Evolutionary conservation across 2,888 invertebrate species (phyloP).

Genomic region (Andricus quercusramuli): DNA sequence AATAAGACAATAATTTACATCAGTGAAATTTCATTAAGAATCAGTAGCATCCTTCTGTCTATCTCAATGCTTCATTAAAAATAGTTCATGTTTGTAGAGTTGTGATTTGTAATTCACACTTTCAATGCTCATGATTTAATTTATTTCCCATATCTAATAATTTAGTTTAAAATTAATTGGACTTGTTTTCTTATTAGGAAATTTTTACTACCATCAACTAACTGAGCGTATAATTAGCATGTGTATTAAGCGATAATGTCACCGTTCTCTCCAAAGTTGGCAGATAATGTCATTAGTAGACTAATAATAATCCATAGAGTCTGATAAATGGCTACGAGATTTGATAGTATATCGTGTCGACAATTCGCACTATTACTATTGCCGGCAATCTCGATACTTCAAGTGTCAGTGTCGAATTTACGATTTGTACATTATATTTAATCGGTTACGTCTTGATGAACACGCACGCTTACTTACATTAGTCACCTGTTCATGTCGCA

Average conservation of each 20-base stretch:
- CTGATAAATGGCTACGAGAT: slow-evolving; percentile 19
- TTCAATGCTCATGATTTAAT: too few relatives aligned
- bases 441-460: slow-evolving; percentile 55
- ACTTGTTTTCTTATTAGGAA: neutral
- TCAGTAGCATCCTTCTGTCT: too few relatives aligned
- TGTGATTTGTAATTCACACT: too few relatives aligned
- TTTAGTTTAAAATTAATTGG: too few relatives aligned
- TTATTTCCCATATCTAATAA: too few relatives aligned
- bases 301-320: slow-evolving; percentile 19
- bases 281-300: slow-evolving; percentile 4
- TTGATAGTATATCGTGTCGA: neutral
- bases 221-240: neutral
- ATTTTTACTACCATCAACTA: neutral
- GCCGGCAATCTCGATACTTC: neutral
- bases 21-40: too few relatives aligned
- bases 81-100: too few relatives aligned
- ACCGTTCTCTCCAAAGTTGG: neutral
- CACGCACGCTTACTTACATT: slow-evolving; percentile 47
- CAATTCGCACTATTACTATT: slow-evolving; percentile 44
- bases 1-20: too few relatives aligned
- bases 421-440: slow-evolving; percentile 48
- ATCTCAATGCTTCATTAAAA: too few relatives aligned
- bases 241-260: slow-evolving; percentile 12
- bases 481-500: slow-evolving; percentile 32
- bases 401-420: slow-evolving; percentile 38